Evolutionary conservation across 2,888 invertebrate species (phyloP).

Genomic region (Helobdella robusta): DNA sequence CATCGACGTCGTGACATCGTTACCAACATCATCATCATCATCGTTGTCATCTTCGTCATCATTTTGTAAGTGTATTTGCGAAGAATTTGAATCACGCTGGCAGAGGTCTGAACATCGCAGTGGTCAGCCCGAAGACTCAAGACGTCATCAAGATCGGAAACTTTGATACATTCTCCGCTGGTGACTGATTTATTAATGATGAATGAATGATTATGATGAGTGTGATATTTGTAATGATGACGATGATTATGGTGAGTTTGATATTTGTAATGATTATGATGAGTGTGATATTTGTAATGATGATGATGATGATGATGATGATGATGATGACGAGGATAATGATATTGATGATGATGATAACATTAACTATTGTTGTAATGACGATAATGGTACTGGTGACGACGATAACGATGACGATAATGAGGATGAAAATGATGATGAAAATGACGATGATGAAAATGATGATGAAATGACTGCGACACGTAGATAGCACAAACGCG

Average conservation of each 20-base stretch:
- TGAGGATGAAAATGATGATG: no score
- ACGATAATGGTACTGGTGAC: background rate
- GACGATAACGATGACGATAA: no score
- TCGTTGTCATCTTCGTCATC: constrained; percentile 24
- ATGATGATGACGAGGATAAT: background rate
- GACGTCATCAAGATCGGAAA: constrained; percentile 50
- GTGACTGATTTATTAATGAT: no score
- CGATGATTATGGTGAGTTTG: constrained; percentile 6
- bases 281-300: background rate
- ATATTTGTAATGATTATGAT: constrained; percentile 1
- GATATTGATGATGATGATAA: background rate
- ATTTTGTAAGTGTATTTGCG: constrained; percentile 48
- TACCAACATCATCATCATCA: background rate
- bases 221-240: background rate
- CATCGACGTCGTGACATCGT: no score
- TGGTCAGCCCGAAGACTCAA: constrained; percentile 51
- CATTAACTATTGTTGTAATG: no score
- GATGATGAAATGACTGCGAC: background rate
- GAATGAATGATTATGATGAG: no score
- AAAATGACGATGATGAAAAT: background rate
- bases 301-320: constrained; percentile 6
- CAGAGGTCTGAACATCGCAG: constrained; percentile 54
- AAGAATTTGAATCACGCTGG: constrained; percentile 52
- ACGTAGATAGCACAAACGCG: constrained; percentile 48
- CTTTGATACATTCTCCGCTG: constrained; percentile 55